Percentiles rank a stretch among this genome's conserved stretches.
Evolutionary conservation across 2,797 vertebrate genomes (phyloP).

Genomic region (Aeoliscus strigatus): DNA sequence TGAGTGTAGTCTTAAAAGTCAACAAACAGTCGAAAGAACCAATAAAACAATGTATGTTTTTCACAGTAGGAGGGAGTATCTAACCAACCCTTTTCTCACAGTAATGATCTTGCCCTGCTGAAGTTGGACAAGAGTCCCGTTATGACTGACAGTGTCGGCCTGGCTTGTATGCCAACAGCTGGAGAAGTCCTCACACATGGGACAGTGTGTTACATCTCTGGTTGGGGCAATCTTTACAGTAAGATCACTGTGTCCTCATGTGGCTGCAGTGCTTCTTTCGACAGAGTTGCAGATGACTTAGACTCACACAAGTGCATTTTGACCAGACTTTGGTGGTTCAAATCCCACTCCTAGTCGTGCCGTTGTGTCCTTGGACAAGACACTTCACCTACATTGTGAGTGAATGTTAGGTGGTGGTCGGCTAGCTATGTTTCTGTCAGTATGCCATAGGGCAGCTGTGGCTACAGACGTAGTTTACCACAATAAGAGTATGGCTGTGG

Average conservation of each 20-base stretch:
- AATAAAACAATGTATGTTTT: neutral
- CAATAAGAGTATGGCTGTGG: too few species aligned
- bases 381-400: too few species aligned
- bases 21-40: too few species aligned
- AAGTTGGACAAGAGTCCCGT: constrained; percentile 73
- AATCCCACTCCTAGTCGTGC: too few species aligned
- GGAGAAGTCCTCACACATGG: constrained; percentile 60
- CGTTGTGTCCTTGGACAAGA: too few species aligned
- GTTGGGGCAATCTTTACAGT: constrained; percentile 82
- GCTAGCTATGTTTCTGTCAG: too few species aligned
- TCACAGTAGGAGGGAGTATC: neutral
- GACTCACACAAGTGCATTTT: too few species aligned
- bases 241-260: constrained; percentile 25
- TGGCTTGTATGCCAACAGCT: constrained; percentile 68
- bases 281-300: neutral
- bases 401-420: too few species aligned
- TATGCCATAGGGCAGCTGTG: too few species aligned
- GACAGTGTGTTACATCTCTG: constrained; percentile 70
- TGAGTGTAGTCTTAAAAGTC: constrained; percentile 32
- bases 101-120: constrained; percentile 80
- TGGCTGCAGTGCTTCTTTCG: neutral
- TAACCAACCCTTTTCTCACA: constrained; percentile 26
- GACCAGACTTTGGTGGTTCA: too few species aligned
- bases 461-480: too few species aligned
- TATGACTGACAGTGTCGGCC: constrained; percentile 61